These are phyloP conservation scores for Brachionus manjavacas DNA, from an alignment of 1,140 invertebrate genomes.

Conservation along the genomic window DNA sequence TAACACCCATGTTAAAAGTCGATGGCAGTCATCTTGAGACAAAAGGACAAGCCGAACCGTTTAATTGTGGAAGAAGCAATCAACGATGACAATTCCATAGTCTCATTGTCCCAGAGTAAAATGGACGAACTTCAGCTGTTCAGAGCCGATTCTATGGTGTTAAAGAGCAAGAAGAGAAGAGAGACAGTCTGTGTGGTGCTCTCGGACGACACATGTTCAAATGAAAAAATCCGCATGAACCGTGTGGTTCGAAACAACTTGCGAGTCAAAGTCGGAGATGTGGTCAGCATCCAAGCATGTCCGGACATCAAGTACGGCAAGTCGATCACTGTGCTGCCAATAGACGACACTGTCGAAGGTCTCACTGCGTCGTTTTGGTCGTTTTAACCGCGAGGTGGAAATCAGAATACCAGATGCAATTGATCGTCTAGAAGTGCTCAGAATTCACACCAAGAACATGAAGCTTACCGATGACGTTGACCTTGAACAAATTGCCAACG, in stretches of 20 bases:
- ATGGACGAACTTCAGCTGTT: constrained; percentile 98
- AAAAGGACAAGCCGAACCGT: constrained; percentile 94
- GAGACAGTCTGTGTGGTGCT: constrained; percentile 98
- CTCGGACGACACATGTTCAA: constrained; percentile 86
- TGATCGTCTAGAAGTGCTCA: constrained; percentile 88
- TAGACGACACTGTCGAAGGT: constrained; percentile 97
- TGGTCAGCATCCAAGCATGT: constrained; percentile 75
- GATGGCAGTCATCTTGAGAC: constrained; percentile 81
- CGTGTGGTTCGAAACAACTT: constrained; percentile 94
- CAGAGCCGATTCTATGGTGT: constrained; percentile 87
- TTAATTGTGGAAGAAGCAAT: constrained; percentile 93
- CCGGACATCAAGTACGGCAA: constrained; percentile 98
- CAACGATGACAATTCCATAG: constrained; percentile 74
- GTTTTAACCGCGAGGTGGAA: constrained; percentile 73
- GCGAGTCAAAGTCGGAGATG: constrained; percentile 87
- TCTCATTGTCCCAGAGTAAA: constrained; percentile 68
- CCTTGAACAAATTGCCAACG: constrained; percentile 93
- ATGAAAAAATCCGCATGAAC: constrained; percentile 99
- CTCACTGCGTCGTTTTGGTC: constrained; percentile 90
- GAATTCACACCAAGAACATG: constrained; percentile 99
- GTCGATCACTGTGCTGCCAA: constrained; percentile 92
- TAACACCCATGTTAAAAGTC: not conserved
- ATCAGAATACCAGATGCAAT: constrained; percentile 98
- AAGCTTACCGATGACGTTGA: constrained; percentile 96
- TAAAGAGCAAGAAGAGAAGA: constrained; percentile 94